Percentiles rank a stretch among this genome's conserved stretches.
phyloP scores from a whole-genome alignment of 2,797 vertebrate species.

The Nyctibius grandis region DNA sequence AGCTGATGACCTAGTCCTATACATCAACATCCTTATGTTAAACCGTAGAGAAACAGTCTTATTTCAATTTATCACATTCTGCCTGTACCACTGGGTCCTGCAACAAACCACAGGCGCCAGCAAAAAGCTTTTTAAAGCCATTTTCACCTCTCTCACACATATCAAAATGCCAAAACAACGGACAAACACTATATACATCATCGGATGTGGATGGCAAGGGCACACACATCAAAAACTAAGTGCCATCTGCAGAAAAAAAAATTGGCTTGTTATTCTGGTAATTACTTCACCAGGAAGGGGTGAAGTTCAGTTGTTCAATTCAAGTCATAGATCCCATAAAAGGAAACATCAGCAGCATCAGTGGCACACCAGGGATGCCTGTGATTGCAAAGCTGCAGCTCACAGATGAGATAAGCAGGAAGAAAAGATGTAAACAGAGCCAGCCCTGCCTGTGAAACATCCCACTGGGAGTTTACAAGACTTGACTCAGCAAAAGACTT shows the following conservation, averaged over 20 bases:
- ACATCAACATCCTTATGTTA: background rate
- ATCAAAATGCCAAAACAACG: constrained; percentile 63
- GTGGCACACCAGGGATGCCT: constrained; percentile 16
- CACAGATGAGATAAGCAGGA: constrained; percentile 5
- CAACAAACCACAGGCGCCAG: constrained; percentile 59
- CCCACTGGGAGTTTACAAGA: background rate
- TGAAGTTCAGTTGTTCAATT: constrained; percentile 57
- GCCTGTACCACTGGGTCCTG: constrained; percentile 16
- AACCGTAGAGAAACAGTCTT: background rate
- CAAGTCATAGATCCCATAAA: constrained; percentile 51
- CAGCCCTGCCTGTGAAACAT: background rate
- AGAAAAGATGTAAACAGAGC: constrained; percentile 13
- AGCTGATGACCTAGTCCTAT: background rate
- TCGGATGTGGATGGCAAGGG: constrained; percentile 53
- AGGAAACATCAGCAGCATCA: constrained; percentile 36
- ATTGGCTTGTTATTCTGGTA: constrained; percentile 57
- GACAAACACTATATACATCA: constrained; percentile 63
- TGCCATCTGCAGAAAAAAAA: constrained; percentile 35
- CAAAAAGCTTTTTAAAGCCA: constrained; percentile 62
- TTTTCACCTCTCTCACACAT: constrained; percentile 61
- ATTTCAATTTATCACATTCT: constrained; percentile 1
- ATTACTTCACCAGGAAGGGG: constrained; percentile 64
- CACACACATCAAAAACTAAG: constrained; percentile 50
- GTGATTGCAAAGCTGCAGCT: constrained; percentile 15
- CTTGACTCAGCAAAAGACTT: background rate